Percentiles rank a stretch among this genome's conserved stretches.
Conservation (phyloP, 2,797 vertebrate genomes). For the Microctenopoma stevenorrisi region DNA sequence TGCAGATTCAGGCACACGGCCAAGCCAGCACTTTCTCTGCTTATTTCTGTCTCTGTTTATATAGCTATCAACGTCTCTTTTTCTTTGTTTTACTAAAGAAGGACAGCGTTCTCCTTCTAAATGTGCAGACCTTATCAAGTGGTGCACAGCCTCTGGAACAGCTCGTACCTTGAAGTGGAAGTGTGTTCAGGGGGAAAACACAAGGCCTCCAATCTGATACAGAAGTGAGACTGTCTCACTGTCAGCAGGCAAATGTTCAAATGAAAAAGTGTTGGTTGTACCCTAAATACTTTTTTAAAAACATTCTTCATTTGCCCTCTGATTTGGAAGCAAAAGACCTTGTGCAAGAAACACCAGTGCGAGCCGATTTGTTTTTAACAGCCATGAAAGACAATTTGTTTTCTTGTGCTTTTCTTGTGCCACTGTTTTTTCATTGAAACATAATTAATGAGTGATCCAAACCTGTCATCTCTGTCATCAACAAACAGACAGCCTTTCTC, state of each 20-base stretch:
- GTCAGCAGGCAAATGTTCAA: slow-evolving; percentile 39
- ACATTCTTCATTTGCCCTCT: slow-evolving; percentile 1
- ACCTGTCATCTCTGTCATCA: too few relatives aligned
- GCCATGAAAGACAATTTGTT: too few relatives aligned
- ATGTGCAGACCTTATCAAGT: slow-evolving; percentile 55
- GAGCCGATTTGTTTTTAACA: too few relatives aligned
- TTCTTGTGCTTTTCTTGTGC: too few relatives aligned
- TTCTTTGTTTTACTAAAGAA: slow-evolving; percentile 45
- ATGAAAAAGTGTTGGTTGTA: background rate
- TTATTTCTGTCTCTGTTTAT: background rate
- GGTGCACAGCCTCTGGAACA: slow-evolving; percentile 39
- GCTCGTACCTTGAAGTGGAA: slow-evolving; percentile 29
- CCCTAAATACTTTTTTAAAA: background rate
- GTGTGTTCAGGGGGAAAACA: slow-evolving; percentile 36
- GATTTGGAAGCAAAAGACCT: slow-evolving; percentile 24
- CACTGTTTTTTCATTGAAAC: too few relatives aligned
- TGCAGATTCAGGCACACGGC: slow-evolving; percentile 63
- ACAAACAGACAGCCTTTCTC: too few relatives aligned
- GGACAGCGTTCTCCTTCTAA: slow-evolving; percentile 43
- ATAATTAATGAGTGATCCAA: too few relatives aligned
- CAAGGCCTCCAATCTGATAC: slow-evolving; percentile 36
- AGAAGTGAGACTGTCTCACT: slow-evolving; percentile 23
- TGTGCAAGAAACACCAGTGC: too few relatives aligned
- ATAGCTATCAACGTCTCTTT: slow-evolving; percentile 40
- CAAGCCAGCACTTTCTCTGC: slow-evolving; percentile 51